Evolutionary conservation across 2,797 vertebrate species (phyloP).

Genomic region (Poeciliopsis turneri): DNA sequence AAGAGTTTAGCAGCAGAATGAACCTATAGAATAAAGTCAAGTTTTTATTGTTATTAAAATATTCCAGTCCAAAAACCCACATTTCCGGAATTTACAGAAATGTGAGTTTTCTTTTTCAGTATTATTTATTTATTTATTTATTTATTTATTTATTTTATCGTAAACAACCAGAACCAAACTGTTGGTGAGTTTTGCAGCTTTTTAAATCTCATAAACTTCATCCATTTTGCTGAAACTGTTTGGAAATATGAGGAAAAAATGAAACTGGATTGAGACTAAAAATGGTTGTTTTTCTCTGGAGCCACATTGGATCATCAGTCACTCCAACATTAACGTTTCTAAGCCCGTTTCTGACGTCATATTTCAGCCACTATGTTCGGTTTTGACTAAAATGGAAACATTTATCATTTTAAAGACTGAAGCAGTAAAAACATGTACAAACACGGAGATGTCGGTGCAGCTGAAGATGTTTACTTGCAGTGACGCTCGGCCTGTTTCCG

Average conservation of each 20-base stretch:
- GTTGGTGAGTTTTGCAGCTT: background rate
- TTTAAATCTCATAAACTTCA: background rate
- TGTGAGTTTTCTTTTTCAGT: background rate
- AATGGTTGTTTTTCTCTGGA: background rate
- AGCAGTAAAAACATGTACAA: background rate
- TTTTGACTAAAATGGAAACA: background rate
- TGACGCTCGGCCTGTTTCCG: slow-evolving; percentile 43
- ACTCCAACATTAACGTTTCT: background rate
- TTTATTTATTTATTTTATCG: background rate
- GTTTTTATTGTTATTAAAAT: background rate
- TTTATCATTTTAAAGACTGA: background rate
- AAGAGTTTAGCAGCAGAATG: background rate
- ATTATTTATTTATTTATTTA: no score
- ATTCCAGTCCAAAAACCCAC: background rate
- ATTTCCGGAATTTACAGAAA: background rate
- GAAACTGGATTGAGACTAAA: background rate
- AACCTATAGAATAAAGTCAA: background rate
- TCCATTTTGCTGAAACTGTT: background rate
- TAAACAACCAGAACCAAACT: background rate
- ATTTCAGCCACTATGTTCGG: background rate
- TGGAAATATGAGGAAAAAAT: background rate
- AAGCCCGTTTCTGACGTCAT: background rate
- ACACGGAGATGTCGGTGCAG: slow-evolving; percentile 4
- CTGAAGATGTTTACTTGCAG: slow-evolving; percentile 21
- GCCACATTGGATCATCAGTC: background rate